Evolutionary conservation across 2,113 vertebrate species (phyloP).

Genomic region (Rhynchomys soricoides): DNA sequence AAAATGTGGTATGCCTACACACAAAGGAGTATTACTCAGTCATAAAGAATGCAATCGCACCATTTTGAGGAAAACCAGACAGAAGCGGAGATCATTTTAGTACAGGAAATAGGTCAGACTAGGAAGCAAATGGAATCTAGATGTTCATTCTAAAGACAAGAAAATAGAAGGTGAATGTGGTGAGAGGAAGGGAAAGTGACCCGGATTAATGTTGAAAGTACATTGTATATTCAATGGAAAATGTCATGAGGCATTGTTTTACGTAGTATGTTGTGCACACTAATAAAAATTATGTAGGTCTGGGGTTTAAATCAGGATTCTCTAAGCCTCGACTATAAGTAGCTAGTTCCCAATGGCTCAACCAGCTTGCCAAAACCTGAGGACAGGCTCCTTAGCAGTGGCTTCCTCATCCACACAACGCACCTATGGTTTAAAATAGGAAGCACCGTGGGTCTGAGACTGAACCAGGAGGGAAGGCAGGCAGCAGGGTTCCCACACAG

Average conservation of each 20-base stretch:
- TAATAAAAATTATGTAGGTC: background rate
- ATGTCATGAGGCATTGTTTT: background rate
- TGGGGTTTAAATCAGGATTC: background rate
- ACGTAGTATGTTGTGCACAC: background rate
- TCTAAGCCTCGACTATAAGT: background rate
- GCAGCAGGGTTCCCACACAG: background rate
- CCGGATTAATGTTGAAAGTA: background rate
- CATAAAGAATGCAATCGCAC: background rate
- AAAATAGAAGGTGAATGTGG: background rate
- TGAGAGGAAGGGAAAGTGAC: background rate
- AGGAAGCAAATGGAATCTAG: background rate
- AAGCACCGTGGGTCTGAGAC: background rate
- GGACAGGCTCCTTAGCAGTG: background rate
- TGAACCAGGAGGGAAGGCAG: background rate
- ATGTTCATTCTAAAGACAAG: background rate
- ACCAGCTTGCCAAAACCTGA: background rate
- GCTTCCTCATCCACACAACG: background rate
- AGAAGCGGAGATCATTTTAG: background rate
- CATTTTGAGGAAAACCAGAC: background rate
- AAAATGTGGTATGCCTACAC: background rate
- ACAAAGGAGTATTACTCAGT: background rate
- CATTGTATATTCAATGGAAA: background rate
- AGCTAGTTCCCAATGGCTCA: background rate
- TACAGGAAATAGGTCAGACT: background rate
- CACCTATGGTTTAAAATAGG: conserved; percentile 44